These are phyloP conservation scores for Drosophila truncata DNA, from an alignment of 1,140 invertebrate species.

Conservation along the genomic window DNA sequence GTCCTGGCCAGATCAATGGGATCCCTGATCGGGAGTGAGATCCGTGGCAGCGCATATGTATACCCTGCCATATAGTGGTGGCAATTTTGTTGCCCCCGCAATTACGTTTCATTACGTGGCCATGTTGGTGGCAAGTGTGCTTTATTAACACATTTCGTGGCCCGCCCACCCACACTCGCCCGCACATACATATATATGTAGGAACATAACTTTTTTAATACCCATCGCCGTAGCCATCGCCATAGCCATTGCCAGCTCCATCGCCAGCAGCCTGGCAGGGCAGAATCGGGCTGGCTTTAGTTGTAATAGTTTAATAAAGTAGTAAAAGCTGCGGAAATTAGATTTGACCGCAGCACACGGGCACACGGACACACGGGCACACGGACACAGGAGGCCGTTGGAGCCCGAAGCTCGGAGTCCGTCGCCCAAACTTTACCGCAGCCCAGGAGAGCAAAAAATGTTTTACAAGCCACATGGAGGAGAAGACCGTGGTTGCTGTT, in stretches of 20 bases:
- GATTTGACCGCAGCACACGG: conserved; percentile 79
- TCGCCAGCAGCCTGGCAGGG: conserved; percentile 18
- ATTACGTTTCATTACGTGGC: conserved; percentile 82
- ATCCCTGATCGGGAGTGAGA: conserved; percentile 6
- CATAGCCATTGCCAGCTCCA: conserved; percentile 3
- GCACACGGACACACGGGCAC: too few species aligned
- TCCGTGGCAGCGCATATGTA: neutral
- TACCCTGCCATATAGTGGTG: conserved; percentile 8
- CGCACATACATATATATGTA: conserved; percentile 14
- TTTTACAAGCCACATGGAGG: conserved; percentile 35
- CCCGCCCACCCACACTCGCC: conserved; percentile 13
- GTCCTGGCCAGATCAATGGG: conserved; percentile 8
- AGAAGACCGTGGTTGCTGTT: conserved; percentile 50
- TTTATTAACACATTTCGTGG: conserved; percentile 82
- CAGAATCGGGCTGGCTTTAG: conserved; percentile 56
- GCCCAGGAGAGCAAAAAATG: conserved; percentile 42
- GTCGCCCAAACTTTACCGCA: conserved; percentile 63
- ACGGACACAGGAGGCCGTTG: conserved; percentile 21
- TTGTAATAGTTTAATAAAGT: conserved; percentile 84
- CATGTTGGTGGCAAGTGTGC: conserved; percentile 81
- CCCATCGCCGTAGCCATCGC: conserved; percentile 49
- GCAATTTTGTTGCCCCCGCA: conserved; percentile 58
- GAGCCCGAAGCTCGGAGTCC: conserved; percentile 10
- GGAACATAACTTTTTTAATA: conserved; percentile 79
- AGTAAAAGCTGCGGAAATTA: conserved; percentile 84